Evolutionary conservation across 2,113 vertebrate genomes (phyloP).

Genomic region (Centropristis striata): DNA sequence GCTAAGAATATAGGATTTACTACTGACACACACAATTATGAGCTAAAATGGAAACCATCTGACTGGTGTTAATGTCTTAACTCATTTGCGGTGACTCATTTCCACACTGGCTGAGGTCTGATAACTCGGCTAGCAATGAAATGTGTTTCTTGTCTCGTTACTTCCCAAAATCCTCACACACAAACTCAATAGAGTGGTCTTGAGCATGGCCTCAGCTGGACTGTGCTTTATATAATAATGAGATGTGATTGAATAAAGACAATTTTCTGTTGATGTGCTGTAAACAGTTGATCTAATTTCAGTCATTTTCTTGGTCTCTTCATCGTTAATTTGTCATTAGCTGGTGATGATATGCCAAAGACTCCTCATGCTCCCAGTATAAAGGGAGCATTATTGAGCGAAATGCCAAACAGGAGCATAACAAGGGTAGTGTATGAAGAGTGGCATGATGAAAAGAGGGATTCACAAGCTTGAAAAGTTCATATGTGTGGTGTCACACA

Average conservation of each 20-base stretch:
- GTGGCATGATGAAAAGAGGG: slow-evolving; percentile 42
- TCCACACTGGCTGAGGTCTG: slow-evolving; percentile 49
- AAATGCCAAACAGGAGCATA: slow-evolving; percentile 61
- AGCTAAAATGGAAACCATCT: slow-evolving; percentile 80
- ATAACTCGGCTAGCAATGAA: slow-evolving; percentile 58
- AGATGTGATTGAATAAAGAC: slow-evolving; percentile 75
- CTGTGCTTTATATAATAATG: slow-evolving; percentile 69
- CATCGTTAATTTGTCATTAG: slow-evolving; percentile 72
- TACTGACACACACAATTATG: slow-evolving; percentile 65
- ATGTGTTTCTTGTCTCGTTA: slow-evolving; percentile 56
- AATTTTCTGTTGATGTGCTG: slow-evolving; percentile 74
- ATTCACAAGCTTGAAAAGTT: slow-evolving; percentile 46
- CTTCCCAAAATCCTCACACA: slow-evolving; percentile 47
- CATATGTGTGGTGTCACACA: slow-evolving; percentile 26
- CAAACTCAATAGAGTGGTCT: slow-evolving; percentile 31
- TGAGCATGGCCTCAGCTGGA: slow-evolving; percentile 62
- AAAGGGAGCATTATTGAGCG: slow-evolving; percentile 64
- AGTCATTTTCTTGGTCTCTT: slow-evolving; percentile 69
- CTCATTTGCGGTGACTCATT: slow-evolving; percentile 60
- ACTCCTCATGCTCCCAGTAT: slow-evolving; percentile 53
- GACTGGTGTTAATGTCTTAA: slow-evolving; percentile 79
- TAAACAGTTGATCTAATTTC: slow-evolving; percentile 77
- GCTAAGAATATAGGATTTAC: slow-evolving; percentile 74
- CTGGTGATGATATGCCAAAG: slow-evolving; percentile 54
- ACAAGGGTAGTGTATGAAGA: slow-evolving; percentile 40